Base-by-base conservation (phyloP, 2,888 invertebrate genomes). In the Tenodera sinensis region DNA sequence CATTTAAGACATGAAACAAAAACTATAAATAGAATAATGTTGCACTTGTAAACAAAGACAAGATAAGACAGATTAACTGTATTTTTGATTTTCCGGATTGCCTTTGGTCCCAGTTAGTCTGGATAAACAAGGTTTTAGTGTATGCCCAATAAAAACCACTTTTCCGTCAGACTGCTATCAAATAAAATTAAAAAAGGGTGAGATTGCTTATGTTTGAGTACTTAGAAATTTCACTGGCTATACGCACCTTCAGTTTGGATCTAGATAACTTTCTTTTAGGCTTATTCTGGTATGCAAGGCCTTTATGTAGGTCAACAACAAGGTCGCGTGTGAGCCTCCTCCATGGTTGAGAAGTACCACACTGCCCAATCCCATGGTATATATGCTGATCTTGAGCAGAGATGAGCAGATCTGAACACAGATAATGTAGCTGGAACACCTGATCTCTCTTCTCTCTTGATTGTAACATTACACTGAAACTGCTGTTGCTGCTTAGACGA, bases 221-320 rank as follows among this genome's bases (percentile, higher is more conserved):
- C 42, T 42, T 42, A 42, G 1, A 42, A 9, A 42, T 9, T 1
- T 42, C 12, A 34, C 34, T 7, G 34, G 34, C 34, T 34, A 34
- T 42, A n/a, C 82, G 90, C 91, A 96, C 95, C 94, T 96, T 96
- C 91, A 96, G 95, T 92, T 96, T 97, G 87, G 96, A 96, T 91
- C 96, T 94, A 0, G 96, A 95, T 15, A 96, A 94, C 93, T 96
- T 96, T 90, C 95, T 94, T 92, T 96, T 96, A n/a, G 95, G 95
- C 92, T 95, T 95, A 91, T 96, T 96, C 91, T 95, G 95, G 91
- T 94, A 94, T 91, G 94, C 95, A 92, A 98, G 94, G 88, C 98
- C 98, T 93, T 99, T 99, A 93, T 98, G 97, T 92, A 98, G 95
- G 93, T 99, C 99, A 89, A 98, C 96, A 90, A 97, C 95, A 83